Conservation (phyloP, 2,113 vertebrate species). For the Oncorhynchus clarkii region DNA sequence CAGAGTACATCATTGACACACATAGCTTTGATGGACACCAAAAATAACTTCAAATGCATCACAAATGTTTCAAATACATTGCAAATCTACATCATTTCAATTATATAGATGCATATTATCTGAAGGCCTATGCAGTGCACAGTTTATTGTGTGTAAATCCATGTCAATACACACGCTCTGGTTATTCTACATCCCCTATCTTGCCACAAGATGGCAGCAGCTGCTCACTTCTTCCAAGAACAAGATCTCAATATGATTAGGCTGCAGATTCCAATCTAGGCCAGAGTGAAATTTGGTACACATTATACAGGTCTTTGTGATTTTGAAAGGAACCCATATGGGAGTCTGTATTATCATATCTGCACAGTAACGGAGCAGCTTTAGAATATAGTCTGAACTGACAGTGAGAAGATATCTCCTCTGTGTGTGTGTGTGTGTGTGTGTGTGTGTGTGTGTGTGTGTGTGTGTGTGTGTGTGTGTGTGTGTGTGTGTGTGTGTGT, state of each 20-base stretch:
- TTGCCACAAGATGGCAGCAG: constrained; percentile 56
- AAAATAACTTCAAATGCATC: too few species aligned
- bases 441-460: constrained; percentile 1
- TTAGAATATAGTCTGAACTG: not conserved
- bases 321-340: constrained; percentile 1
- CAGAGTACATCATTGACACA: not conserved
- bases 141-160: not conserved
- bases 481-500: not conserved
- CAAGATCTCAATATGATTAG: not conserved
- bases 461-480: not conserved
- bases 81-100: not conserved
- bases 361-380: not conserved
- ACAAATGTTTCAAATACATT: not conserved
- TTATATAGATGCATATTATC: not conserved
- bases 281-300: constrained; percentile 18
- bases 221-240: not conserved
- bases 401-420: too few species aligned
- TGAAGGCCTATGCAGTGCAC: not conserved
- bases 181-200: not conserved
- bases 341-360: constrained; percentile 2
- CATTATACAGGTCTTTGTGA: constrained; percentile 21
- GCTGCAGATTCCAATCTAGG: not conserved
- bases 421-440: not conserved
- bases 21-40: too few species aligned
- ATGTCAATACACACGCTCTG: not conserved